These are phyloP conservation scores for Yoshiicerus persimilis DNA, from an alignment of 1,140 invertebrate species.

Conservation along the genomic window DNA sequence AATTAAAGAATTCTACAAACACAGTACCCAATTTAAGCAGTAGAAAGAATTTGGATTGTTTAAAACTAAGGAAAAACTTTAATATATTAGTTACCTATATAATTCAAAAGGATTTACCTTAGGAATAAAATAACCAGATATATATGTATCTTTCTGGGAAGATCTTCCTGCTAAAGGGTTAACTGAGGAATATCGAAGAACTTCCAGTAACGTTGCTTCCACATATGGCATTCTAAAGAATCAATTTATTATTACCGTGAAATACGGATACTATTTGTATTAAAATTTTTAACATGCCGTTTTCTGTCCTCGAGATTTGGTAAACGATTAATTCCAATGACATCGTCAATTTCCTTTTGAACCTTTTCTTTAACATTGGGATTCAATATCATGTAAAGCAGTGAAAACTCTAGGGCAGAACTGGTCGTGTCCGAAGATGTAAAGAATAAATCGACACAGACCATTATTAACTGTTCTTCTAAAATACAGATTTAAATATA, in stretches of 20 bases:
- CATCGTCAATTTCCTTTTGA: slow-evolving; percentile 74
- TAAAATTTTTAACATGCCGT: neutral
- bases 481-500: no score
- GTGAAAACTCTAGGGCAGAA: slow-evolving; percentile 73
- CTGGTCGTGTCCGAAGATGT: slow-evolving; percentile 79
- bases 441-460: slow-evolving; percentile 54
- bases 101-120: no score
- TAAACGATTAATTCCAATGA: slow-evolving; percentile 67
- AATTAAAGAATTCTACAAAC: neutral
- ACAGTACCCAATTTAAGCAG: neutral
- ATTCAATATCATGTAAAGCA: slow-evolving; percentile 72
- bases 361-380: slow-evolving; percentile 76
- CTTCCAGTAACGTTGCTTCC: slow-evolving; percentile 69
- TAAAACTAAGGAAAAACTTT: no score
- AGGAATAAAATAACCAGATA: slow-evolving; percentile 6
- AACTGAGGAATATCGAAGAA: slow-evolving; percentile 73
- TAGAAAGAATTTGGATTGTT: neutral
- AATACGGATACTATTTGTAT: neutral
- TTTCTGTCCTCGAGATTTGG: slow-evolving; percentile 54
- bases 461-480: neutral
- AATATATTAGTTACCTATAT: no score
- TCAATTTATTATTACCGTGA: neutral
- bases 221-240: slow-evolving; percentile 15
- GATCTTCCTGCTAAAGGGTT: slow-evolving; percentile 65
- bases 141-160: neutral